Base-by-base conservation (phyloP, 2,797 vertebrate species). In the Pempheris klunzingeri region DNA sequence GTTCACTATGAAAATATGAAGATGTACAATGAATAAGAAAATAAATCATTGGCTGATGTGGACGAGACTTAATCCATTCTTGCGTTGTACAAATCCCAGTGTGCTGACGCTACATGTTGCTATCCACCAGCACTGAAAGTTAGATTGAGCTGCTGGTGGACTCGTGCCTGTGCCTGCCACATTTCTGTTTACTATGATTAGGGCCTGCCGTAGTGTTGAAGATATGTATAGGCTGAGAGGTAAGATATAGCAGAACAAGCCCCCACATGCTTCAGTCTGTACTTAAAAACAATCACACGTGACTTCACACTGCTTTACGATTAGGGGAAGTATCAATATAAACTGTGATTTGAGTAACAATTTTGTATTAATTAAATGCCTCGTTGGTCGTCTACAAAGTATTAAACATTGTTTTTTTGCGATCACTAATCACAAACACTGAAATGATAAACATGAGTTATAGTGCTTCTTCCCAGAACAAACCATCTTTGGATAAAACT, bases 101-200 rank as follows among this genome's bases (percentile, higher is more conserved):
- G 36, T 82, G 86, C 83, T 74, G 83, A 84, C 18, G 28, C 32
- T 36, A 66, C 60, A 47, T 46, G 78, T 69, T 52, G 52, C 70
- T 22, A 52, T 63, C 67, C 59, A 72, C 62, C 52, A 32, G 75
- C 46, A 34, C n/a, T n/a, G 39, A 22, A 13, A 47, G 43, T 58
- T 58, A 12, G 43, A 66, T 54, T 69, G 63, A 85, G 71, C 78
- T 71, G 64, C 73, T 71, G 54, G 63, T 64, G 67, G 49, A 72
- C 82, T 81, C 84, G 7, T 82, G 84, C 63, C 82, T 79, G 77
- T 84, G 80, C 85, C 77, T 87, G 88, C 82, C 78, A 74, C 81
- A 44, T 69, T 65, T 73, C 68, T 83, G 74, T 87, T 88, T 68
- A 74, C 77, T 73, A 39, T 79, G 80, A 90, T 90, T 84, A 82